Evolutionary conservation across 2,888 invertebrate genomes (phyloP).

Genomic region (Tinea semifulvella): DNA sequence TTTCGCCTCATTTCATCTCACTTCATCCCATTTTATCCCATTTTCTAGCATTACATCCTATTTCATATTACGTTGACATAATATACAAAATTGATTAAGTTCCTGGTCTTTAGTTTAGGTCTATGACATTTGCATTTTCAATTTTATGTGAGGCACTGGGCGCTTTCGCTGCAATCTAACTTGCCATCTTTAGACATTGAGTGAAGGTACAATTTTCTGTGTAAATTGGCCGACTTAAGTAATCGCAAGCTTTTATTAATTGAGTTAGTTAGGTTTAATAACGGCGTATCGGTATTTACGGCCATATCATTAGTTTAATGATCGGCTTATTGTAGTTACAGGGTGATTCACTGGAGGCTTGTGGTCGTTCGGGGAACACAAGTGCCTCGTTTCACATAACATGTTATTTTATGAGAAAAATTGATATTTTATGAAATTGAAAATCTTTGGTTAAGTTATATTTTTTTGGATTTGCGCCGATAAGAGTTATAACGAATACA

Average conservation of each 20-base stretch:
- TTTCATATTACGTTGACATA: too few species aligned
- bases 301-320: conserved; percentile 42
- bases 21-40: too few species aligned
- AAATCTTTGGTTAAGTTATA: too few species aligned
- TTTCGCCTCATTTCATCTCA: too few species aligned
- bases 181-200: conserved; percentile 21
- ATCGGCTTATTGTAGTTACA: conserved; percentile 30
- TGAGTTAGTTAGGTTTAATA: conserved; percentile 42
- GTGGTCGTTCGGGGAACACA: conserved; percentile 10
- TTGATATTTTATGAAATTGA: too few species aligned
- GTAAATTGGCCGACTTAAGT: conserved; percentile 6
- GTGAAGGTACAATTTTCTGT: conserved; percentile 11
- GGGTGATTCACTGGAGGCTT: conserved; percentile 23
- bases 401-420: too few species aligned
- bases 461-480: too few species aligned
- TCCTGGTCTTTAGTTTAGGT: too few species aligned
- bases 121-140: conserved; percentile 14
- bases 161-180: conserved; percentile 27
- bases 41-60: too few species aligned
- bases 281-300: conserved; percentile 39
- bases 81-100: too few species aligned
- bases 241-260: conserved; percentile 29
- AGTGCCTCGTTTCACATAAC: too few species aligned
- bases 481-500: too few species aligned
- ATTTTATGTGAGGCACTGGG: conserved; percentile 9